Conservation (phyloP, 2,113 vertebrate species). For the Nymphicus hollandicus region DNA sequence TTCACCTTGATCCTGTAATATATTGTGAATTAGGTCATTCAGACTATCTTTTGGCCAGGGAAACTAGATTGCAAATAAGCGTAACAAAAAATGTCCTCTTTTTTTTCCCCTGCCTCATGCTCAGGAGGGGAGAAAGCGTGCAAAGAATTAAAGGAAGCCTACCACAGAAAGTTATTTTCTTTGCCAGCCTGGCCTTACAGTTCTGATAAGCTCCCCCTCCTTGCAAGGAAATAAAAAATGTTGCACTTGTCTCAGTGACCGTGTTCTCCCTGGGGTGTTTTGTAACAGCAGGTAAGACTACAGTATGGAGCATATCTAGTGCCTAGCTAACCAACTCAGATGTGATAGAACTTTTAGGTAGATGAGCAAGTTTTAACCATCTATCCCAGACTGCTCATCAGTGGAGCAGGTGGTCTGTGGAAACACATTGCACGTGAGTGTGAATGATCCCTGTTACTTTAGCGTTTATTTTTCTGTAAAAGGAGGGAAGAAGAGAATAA, state of each 20-base stretch:
- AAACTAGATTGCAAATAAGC: conserved; percentile 80
- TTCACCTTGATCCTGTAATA: conserved; percentile 78
- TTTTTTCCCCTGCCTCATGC: neutral
- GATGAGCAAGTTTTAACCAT: neutral
- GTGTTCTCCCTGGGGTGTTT: neutral
- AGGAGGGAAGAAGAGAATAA: neutral
- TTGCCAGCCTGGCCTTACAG: neutral
- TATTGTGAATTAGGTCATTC: conserved; percentile 82
- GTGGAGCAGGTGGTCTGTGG: neutral
- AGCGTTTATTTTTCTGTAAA: neutral
- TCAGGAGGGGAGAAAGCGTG: neutral
- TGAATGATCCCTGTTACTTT: neutral
- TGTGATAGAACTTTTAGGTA: neutral
- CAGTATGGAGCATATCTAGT: neutral
- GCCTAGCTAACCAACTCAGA: neutral
- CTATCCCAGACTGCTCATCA: neutral
- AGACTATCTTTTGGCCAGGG: conserved; percentile 64
- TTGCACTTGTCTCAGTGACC: neutral
- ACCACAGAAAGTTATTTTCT: neutral
- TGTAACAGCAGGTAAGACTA: neutral
- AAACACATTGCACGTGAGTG: rapidly evolving
- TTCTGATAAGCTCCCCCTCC: neutral
- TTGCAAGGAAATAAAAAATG: rapidly evolving
- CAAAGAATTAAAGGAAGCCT: neutral
- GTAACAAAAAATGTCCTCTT: conserved; percentile 15